Base-by-base conservation (phyloP, 1,140 invertebrate species). In the Drosophila azteca region DNA sequence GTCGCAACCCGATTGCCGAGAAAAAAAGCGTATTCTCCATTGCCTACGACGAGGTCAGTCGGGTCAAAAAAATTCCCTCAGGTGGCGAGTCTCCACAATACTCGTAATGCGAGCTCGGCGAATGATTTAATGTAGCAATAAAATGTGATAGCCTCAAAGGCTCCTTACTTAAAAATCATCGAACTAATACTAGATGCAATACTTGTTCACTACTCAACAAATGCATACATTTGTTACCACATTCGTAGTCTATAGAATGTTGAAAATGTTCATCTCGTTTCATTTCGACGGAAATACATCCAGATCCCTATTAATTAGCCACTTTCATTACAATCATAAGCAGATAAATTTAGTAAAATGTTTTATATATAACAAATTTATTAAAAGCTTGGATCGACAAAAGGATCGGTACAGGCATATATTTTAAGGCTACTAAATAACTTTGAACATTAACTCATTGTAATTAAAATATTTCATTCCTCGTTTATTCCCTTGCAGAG, bases 11-110 rank as follows among this genome's bases (percentile, higher is more conserved):
- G 49, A 95, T 97, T 65, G 94, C 97, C 22, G 96, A 97, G 79
- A 98, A 97, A 92, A 97, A 97, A 85, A 97, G 97, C 90, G 95
- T 98, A n/a, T 98, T 98, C 80, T 97, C 97, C 1, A 98, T 98
- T 73, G 96, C 97, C 2, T 98, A 98, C 83, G 96, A 96, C 85
- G 96, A 97, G 84, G 96, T 97, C 24, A 91, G 79, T 49, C 82
- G 90, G 29, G 90, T 92, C 1, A 90, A 91, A 58, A 91, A 90
- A 59, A 92, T 92, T 48, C 54, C 81, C 54, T 91, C 91, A 22
- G 91, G 90, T 20, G 91, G 90, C 49, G 91, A 91, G 58, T 91
- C 90, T 31, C 90, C 90, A 26, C 85, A 91, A 65, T 90, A 91
- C 68, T 91, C 78, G 57, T 90, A 83, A 55, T 63, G 20, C 45